phyloP scores from a whole-genome alignment of 2,888 invertebrate genomes.

The Autographa pulchrina region DNA sequence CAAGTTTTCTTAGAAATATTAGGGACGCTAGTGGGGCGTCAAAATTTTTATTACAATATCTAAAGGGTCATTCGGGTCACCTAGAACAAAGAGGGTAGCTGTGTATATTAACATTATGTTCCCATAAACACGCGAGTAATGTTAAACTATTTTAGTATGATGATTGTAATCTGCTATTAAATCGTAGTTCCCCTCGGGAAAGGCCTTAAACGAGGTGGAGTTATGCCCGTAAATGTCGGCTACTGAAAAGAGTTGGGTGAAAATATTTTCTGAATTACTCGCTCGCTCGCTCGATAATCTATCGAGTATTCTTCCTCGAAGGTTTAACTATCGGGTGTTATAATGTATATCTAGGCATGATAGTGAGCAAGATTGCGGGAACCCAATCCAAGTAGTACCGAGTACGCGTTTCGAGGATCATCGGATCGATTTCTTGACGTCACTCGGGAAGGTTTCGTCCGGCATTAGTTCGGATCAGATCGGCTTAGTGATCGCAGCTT shows the following conservation, averaged over 20 bases:
- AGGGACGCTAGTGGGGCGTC: constrained; percentile 37
- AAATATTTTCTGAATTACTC: not conserved
- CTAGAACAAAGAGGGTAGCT: constrained; percentile 47
- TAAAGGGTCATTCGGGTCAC: constrained; percentile 45
- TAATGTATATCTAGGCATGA: not conserved
- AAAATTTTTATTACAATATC: constrained; percentile 38
- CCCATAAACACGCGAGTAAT: constrained; percentile 53
- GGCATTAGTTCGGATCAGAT: not conserved
- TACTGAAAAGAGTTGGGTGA: not conserved
- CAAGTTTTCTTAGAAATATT: constrained; percentile 35
- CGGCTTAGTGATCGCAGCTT: constrained; percentile 8
- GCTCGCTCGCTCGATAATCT: not conserved
- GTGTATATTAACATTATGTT: constrained; percentile 39
- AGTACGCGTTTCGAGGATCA: constrained; percentile 1
- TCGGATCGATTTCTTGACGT: not conserved
- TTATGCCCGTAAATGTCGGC: not conserved
- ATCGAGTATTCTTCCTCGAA: not conserved
- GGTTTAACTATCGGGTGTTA: not conserved
- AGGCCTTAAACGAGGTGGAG: constrained; percentile 6
- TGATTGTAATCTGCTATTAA: constrained; percentile 42
- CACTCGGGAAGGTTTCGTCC: constrained; percentile 1
- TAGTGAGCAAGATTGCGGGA: not conserved
- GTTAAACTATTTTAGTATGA: constrained; percentile 35
- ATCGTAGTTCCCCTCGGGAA: constrained; percentile 21
- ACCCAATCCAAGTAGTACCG: not conserved